Conservation (phyloP, 2,797 vertebrate genomes). For the Echiichthys vipera region DNA sequence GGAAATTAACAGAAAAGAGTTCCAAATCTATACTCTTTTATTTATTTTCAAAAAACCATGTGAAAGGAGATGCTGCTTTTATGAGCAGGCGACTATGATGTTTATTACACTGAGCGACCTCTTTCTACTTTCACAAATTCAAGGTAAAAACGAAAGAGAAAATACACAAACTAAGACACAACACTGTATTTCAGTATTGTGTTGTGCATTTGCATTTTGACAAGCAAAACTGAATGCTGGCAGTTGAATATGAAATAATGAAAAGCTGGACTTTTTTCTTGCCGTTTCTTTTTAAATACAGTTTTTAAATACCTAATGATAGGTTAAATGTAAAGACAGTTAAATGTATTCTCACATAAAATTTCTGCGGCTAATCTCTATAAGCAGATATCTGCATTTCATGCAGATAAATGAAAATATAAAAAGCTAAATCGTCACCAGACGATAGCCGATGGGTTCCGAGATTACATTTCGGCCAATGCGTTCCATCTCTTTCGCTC, state of each 20-base stretch:
- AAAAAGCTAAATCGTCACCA: too few species aligned
- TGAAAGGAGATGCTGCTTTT: conserved; percentile 43
- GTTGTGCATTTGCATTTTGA: conserved; percentile 11
- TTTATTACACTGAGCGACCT: conserved; percentile 24
- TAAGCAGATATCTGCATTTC: too few species aligned
- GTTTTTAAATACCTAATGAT: background rate
- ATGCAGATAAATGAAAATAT: too few species aligned
- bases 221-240: background rate
- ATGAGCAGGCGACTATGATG: conserved; percentile 10
- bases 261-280: conserved; percentile 10
- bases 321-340: too few species aligned
- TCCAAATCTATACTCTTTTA: conserved; percentile 26
- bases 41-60: conserved; percentile 1
- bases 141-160: conserved; percentile 7
- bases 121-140: conserved; percentile 22
- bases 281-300: conserved; percentile 12
- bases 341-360: too few species aligned
- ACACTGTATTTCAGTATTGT: background rate
- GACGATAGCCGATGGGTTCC: too few species aligned
- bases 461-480: too few species aligned
- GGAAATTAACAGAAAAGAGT: conserved; percentile 31
- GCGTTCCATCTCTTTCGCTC: too few species aligned
- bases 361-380: too few species aligned
- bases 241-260: conserved; percentile 14
- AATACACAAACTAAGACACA: conserved; percentile 7